A percentile compares a stretch with the other conserved stretches of the same genome.
phyloP scores from a whole-genome alignment of 2,797 vertebrate species.

The Acanthurus leucopareius region DNA sequence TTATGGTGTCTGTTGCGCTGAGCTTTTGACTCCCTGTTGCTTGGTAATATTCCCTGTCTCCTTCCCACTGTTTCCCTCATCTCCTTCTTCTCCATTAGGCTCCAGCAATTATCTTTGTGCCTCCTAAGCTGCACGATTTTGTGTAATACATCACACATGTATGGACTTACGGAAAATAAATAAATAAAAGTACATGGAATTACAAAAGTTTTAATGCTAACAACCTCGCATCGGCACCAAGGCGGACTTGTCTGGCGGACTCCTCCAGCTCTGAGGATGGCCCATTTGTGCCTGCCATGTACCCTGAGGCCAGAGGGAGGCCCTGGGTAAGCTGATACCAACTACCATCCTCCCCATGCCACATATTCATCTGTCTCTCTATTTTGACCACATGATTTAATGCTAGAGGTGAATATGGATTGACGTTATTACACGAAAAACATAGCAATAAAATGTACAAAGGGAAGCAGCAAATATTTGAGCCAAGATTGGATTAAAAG shows the following conservation, averaged over 20 bases:
- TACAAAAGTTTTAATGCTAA: constrained; percentile 17
- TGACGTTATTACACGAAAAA: neutral
- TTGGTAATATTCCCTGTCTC: constrained; percentile 42
- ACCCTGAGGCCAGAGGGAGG: constrained; percentile 69
- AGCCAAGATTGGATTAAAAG: constrained; percentile 1
- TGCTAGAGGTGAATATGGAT: constrained; percentile 29
- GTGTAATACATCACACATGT: neutral
- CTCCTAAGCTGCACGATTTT: constrained; percentile 36
- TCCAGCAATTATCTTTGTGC: constrained; percentile 37
- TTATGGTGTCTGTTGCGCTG: constrained; percentile 17
- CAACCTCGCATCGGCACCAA: constrained; percentile 4
- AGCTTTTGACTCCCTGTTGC: constrained; percentile 28
- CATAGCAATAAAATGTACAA: constrained; percentile 7
- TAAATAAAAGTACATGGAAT: constrained; percentile 19
- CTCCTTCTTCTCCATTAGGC: constrained; percentile 22
- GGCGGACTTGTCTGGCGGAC: neutral
- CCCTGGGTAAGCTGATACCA: constrained; percentile 65
- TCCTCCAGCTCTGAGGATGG: constrained; percentile 51
- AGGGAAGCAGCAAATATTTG: constrained; percentile 1
- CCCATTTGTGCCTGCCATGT: constrained; percentile 52
- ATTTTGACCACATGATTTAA: constrained; percentile 44
- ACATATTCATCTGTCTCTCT: constrained; percentile 46
- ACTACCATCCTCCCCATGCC: constrained; percentile 39
- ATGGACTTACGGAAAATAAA: neutral
- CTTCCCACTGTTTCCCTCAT: constrained; percentile 28